Percentiles rank a stretch among this genome's conserved stretches.
These are phyloP conservation scores for Cheilinus undulatus DNA, from an alignment of 2,113 vertebrate genomes.

Conservation along the genomic window DNA sequence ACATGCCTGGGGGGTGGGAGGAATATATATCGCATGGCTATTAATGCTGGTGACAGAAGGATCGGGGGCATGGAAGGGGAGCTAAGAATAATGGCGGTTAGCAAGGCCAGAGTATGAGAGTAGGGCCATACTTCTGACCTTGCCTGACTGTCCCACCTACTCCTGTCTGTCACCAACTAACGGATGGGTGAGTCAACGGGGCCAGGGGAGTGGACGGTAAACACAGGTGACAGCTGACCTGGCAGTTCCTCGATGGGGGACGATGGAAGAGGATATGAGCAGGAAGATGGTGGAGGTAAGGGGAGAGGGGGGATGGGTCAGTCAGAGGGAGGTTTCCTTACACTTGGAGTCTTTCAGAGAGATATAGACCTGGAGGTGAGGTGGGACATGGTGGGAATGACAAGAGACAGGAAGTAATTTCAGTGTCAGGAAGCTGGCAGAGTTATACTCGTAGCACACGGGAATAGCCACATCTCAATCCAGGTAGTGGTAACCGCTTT, in stretches of 20 bases:
- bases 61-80: slow-evolving; percentile 28
- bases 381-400: slow-evolving; percentile 54
- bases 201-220: slow-evolving; percentile 55
- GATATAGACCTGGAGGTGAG: slow-evolving; percentile 42
- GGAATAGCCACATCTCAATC: too few species aligned
- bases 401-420: slow-evolving; percentile 52
- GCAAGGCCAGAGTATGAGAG: slow-evolving; percentile 69
- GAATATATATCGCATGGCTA: slow-evolving; percentile 58
- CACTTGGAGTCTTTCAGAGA: slow-evolving; percentile 52
- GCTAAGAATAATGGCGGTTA: slow-evolving; percentile 60
- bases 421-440: too few species aligned
- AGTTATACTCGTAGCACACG: too few species aligned
- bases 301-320: slow-evolving; percentile 44
- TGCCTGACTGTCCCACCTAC: slow-evolving; percentile 60
- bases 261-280: slow-evolving; percentile 58
- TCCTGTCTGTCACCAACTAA: slow-evolving; percentile 58
- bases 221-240: slow-evolving; percentile 73
- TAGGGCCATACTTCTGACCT: slow-evolving; percentile 67
- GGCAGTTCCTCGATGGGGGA: slow-evolving; percentile 50
- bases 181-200: slow-evolving; percentile 61
- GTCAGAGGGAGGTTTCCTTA: slow-evolving; percentile 65
- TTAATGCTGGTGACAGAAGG: slow-evolving; percentile 65
- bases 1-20: slow-evolving; percentile 33
- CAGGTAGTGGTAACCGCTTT: too few species aligned
- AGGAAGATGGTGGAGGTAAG: background rate